A percentile compares a stretch with the other conserved stretches of the same genome.
These are phyloP conservation scores for Sycophila texana DNA, from an alignment of 2,888 invertebrate genomes.

Conservation along the genomic window DNA sequence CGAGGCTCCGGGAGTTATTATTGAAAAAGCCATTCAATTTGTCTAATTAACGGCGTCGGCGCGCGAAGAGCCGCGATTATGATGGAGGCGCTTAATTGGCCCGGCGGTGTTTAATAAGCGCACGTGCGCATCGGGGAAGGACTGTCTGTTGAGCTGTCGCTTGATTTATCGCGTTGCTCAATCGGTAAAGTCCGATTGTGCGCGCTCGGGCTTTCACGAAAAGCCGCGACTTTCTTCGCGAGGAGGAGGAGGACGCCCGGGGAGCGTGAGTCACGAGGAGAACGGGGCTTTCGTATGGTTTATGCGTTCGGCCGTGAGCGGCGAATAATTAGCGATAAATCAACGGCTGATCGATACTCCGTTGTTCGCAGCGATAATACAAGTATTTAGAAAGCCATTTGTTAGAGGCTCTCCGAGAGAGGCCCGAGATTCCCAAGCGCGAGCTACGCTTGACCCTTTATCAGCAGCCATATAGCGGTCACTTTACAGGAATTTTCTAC, in stretches of 20 bases:
- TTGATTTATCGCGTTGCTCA: background rate
- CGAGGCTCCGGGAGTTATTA: too few species aligned
- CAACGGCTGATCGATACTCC: conserved; percentile 60
- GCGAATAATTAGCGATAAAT: conserved; percentile 64
- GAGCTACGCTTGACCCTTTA: too few species aligned
- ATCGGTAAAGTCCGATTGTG: background rate
- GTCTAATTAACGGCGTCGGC: conserved; percentile 42
- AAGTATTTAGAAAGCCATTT: conserved; percentile 60
- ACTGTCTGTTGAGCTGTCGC: background rate
- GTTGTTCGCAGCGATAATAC: conserved; percentile 51
- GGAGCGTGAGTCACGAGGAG: conserved; percentile 11
- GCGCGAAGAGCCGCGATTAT: too few species aligned
- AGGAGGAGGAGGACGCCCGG: conserved; percentile 18
- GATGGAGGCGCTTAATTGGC: too few species aligned
- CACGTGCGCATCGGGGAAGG: too few species aligned
- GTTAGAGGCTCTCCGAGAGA: background rate
- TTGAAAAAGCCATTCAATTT: conserved; percentile 50
- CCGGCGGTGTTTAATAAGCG: too few species aligned
- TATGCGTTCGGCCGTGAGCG: conserved; percentile 60
- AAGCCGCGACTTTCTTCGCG: conserved; percentile 24
- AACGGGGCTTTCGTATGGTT: conserved; percentile 55
- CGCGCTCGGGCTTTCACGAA: background rate
- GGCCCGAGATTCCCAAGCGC: too few species aligned
- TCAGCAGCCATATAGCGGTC: too few species aligned
- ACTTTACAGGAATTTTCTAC: too few species aligned